Evolutionary conservation across 2,888 invertebrate genomes (phyloP), one percentile per base, ranked within the genome.

Genomic region (Cheilosia scutellata): DNA sequence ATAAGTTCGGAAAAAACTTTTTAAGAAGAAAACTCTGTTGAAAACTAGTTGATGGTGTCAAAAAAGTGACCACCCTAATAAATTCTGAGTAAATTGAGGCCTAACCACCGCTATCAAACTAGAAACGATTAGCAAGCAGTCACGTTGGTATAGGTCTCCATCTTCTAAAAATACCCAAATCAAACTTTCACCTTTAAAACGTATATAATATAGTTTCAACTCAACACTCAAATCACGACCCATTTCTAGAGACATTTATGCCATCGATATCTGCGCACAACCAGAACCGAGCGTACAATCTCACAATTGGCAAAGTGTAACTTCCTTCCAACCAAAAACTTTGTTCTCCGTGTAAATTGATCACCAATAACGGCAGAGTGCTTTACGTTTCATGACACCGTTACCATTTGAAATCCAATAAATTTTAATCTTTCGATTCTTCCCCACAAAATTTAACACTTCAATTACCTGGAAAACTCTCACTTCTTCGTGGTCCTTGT

Each of bases 401-500:
- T 86, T 72, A 82, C 82, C 82, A 86, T 86, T 86, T 86, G 62
- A 68, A 86, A 86, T 86, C 86, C 76, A 86, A 86, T 86, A 86
- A 86, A 86, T 86, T 86, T 82, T 86, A 86, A 86, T 86, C 86
- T 86, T 76, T 82, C 82, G 82, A 86, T 86, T 86, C 86, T 77
- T 55, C 47, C 86, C 86, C 86, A 86, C 86, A 86, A 86, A 86
- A 86, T 86, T 86, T 82, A 86, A 86, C 86, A 86, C 86, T 82
- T 82, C 86, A 86, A 86, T 86, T 86, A 86, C 86, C 82, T 86
- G 86, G 86, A 86, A 86, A 82, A 72, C 82, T 68, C 72, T 63
- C 65, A 53, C 60, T 33, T 27, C 31, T 42, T n/a, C 3, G 51
- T 4, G 29, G 5, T 25, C 25, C 60, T 49, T 51, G n/a, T 40